Base-by-base conservation (phyloP, 1,140 invertebrate species). In the Stenopsyche tienmushanensis region DNA sequence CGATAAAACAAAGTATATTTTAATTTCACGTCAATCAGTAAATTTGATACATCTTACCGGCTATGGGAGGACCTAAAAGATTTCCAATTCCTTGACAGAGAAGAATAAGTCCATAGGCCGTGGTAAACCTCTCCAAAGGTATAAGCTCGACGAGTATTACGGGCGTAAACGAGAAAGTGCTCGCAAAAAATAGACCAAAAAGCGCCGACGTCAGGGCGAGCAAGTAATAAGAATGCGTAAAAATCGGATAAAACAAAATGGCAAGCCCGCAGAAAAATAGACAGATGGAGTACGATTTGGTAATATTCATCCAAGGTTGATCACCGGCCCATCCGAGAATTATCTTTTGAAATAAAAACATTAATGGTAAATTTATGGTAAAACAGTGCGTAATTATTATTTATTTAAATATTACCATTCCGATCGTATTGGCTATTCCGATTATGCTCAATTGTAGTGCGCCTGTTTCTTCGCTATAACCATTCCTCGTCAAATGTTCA, bases 291-390 rank as follows among this genome's bases (percentile, higher is more conserved):
- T 94, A 94, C 0, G 90, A 88, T 71, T 92, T 87, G 26, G 85
- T 88, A 9, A 92, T 86, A 74, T 92, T 90, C 76, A 92, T 87
- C 92, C 91, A 94, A 0, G 89, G 80, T 71, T 89, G 85, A 77
- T 97, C 95, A 1, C 94, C 94, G 34, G 94, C 84, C 84, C 92
- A 95, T 0, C 95, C 95, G 21, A 96, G 83, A 13, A 86, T 82
- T 24, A 96, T 83, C 89, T 94, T 80, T 20, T 53, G 7, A 62
- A 58, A 29, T 39, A 54, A 29, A 54, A 29, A 13, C n/a, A 34
- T 7, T 26, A 29, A 8, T 26, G 34, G 24, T 29, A 29, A 21
- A n/a, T n/a, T n/a, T n/a, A n/a, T 21, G 2, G 20, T 23, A 21
- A 50, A 50, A 29, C 24, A 34, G 25, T 54, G 52, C 7, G 7